phyloP scores from a whole-genome alignment of 2,113 vertebrate genomes.

The Petroica traversi region DNA sequence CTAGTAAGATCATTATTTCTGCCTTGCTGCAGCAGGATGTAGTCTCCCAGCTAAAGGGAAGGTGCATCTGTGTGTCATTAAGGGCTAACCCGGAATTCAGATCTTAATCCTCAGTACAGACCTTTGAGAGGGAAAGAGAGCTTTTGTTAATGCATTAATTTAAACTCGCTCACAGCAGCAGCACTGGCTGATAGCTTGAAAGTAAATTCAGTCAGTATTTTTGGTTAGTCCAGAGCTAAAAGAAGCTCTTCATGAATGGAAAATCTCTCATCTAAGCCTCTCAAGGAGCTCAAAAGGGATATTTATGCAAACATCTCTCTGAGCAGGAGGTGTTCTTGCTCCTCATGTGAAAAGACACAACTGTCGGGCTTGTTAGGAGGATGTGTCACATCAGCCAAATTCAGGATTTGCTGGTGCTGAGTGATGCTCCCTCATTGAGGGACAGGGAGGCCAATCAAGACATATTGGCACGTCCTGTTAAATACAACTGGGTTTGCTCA shows the following conservation, averaged over 20 bases:
- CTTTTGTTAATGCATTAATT: slow-evolving; percentile 31
- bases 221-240: slow-evolving; percentile 4
- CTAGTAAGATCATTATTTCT: background rate
- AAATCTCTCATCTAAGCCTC: slow-evolving; percentile 6
- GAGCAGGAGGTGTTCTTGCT: background rate
- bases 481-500: background rate
- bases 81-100: slow-evolving; percentile 40
- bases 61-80: background rate
- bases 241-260: background rate
- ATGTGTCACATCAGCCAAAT: background rate
- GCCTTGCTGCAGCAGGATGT: background rate
- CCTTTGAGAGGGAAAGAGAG: background rate
- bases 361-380: background rate
- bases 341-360: background rate
- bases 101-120: slow-evolving; percentile 12
- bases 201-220: background rate
- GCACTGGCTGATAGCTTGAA: background rate
- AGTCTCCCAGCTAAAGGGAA: background rate
- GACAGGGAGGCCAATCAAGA: background rate
- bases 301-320: background rate
- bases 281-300: background rate
- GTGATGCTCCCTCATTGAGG: accelerated
- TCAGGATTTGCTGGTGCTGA: background rate
- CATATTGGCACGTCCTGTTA: accelerated
- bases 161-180: background rate